These are phyloP conservation scores for Sebastes wilsoni DNA, from an alignment of 2,797 vertebrate genomes.

Conservation along the genomic window DNA sequence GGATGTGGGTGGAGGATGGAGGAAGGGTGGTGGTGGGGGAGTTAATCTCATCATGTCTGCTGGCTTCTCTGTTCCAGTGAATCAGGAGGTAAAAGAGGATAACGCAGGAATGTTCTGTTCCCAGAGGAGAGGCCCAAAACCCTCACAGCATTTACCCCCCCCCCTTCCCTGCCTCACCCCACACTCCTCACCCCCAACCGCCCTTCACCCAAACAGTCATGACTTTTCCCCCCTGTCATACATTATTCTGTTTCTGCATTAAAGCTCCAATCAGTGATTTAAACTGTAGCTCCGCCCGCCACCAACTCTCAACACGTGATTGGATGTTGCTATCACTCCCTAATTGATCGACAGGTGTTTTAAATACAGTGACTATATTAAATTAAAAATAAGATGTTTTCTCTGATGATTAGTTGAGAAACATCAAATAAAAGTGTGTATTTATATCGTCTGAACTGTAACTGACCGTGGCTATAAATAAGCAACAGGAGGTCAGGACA, in stretches of 20 bases:
- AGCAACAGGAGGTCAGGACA: no score
- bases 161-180: not conserved
- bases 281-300: not conserved
- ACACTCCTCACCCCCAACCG: not conserved
- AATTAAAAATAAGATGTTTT: not conserved
- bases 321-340: not conserved
- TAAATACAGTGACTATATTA: not conserved
- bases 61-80: constrained; percentile 83
- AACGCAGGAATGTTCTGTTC: constrained; percentile 90
- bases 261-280: not conserved
- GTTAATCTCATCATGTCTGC: constrained; percentile 81
- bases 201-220: not conserved
- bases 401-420: no score
- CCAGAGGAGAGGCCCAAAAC: constrained; percentile 44
- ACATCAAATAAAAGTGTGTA: no score
- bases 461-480: no score
- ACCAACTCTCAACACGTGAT: not conserved
- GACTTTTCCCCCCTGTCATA: not conserved
- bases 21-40: not conserved
- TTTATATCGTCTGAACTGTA: no score
- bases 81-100: constrained; percentile 88
- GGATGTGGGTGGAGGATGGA: not conserved
- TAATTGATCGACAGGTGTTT: not conserved
- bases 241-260: not conserved
- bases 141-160: not conserved